Evolutionary conservation across 2,888 invertebrate genomes (phyloP), one percentile per base, ranked within the genome.

Genomic region (Panzeria rudis): DNA sequence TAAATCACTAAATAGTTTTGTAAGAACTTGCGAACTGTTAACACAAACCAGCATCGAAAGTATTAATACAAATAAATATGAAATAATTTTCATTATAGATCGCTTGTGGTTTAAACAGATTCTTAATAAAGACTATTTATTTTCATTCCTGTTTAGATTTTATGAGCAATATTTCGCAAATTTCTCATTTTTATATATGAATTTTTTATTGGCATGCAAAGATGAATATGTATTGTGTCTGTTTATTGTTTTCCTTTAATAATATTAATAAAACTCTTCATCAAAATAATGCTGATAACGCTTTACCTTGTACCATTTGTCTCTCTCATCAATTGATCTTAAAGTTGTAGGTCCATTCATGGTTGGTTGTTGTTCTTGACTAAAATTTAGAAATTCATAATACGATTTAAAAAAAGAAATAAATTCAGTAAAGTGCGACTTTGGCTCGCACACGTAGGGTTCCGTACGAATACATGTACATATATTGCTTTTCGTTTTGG

Each of bases 241-340:
- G 8, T 17, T 47, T 17, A 17, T 47, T 47, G 17, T 8, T 47
- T 47, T 3, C n/a, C 47, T n/a, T 20, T 15, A 6, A 56, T 29
- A 15, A 5, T 56, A 8, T 15, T 2, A 29, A 56, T 4, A 29
- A 5, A 25, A 56, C 29, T 29, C 29, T 2, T 8, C 38, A 35
- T 29, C 11, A 17, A 66, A 44, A 62, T 44, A 4, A 29, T 41
- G 41, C 32, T 75, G 81, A 85, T 82, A 78, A 81, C 56, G 62
- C 38, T 41, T 64, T 44, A 32, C 81, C 81, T 85, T 78, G 85
- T 64, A 52, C 69, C 73, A 68, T 62, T 73, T 81, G 23, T 20
- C 52, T 17, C 8, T 29, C 38, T 59, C 5, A 59, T 76, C 38
- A 59, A 41, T 44, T 68, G 54, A 68, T 72, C 76, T 50, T 68